Percentiles rank a stretch among this genome's conserved stretches.
These are phyloP conservation scores for Loripinus fragilis DNA, from an alignment of 2,888 invertebrate genomes.

Conservation along the genomic window DNA sequence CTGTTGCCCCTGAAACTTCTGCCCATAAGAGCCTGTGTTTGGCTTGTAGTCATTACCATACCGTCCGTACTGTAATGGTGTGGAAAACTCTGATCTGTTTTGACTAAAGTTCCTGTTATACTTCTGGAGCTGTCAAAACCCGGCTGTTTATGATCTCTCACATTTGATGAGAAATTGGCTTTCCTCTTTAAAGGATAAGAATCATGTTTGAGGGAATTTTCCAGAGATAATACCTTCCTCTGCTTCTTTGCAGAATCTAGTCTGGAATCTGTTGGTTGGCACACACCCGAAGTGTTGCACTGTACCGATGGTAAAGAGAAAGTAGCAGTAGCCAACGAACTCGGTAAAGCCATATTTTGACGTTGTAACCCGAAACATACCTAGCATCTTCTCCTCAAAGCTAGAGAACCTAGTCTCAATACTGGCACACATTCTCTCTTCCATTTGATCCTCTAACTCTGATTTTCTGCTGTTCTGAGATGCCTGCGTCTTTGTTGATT, in stretches of 20 bases:
- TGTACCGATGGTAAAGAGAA: not conserved
- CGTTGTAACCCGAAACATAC: not conserved
- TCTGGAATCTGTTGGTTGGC: not conserved
- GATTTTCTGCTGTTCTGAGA: not conserved
- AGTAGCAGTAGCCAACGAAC: not conserved
- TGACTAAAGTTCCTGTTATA: not conserved
- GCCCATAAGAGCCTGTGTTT: not conserved
- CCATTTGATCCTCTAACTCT: not conserved
- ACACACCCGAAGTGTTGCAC: constrained; percentile 9
- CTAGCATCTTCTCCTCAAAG: not conserved
- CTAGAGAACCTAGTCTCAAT: not conserved
- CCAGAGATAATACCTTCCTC: not conserved
- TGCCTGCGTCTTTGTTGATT: not conserved
- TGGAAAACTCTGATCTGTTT: not conserved
- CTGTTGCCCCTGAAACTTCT: constrained; percentile 9
- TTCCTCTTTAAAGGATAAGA: constrained; percentile 3
- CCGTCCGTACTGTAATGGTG: not conserved
- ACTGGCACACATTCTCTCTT: not conserved
- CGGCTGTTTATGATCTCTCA: not conserved
- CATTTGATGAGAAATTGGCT: not conserved
- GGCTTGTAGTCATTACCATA: not conserved
- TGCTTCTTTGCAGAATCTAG: not conserved
- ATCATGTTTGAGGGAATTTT: not conserved
- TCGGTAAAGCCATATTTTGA: not conserved
- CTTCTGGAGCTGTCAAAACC: not conserved